Evolutionary conservation across 1,140 invertebrate genomes (phyloP).

Genomic region (Leptinotarsa undecemlineata): DNA sequence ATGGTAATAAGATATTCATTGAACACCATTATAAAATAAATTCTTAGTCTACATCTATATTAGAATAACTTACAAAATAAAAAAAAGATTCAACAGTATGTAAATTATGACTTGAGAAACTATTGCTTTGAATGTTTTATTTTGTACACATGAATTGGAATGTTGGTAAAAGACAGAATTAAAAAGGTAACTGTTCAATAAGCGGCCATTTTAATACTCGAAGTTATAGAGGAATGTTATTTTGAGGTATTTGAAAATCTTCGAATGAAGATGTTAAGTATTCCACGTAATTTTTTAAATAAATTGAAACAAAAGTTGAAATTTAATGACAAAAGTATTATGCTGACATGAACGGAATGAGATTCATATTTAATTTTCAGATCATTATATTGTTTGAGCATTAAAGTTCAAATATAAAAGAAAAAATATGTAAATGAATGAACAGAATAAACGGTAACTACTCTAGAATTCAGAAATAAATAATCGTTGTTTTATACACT

Average conservation of each 20-base stretch:
- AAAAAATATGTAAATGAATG: not conserved
- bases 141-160: conserved; percentile 30
- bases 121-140: conserved; percentile 20
- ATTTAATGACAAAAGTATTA: not conserved
- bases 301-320: not conserved
- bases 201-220: conserved; percentile 29
- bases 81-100: conserved; percentile 2
- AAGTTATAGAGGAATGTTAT: conserved; percentile 33
- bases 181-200: conserved; percentile 33
- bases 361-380: not conserved
- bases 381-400: conserved; percentile 19
- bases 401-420: not conserved
- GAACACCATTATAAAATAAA: not conserved
- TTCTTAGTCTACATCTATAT: not conserved
- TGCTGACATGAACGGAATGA: not conserved
- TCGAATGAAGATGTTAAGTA: conserved; percentile 2
- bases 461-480: conserved; percentile 28
- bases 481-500: conserved; percentile 46
- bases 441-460: conserved; percentile 21
- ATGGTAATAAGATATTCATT: too few relatives aligned
- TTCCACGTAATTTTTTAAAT: not conserved
- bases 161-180: conserved; percentile 18
- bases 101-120: conserved; percentile 20
- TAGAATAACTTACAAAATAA: not conserved
- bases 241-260: conserved; percentile 34